Conservation (phyloP, 2,113 vertebrate species). For the Cacatua alba region DNA sequence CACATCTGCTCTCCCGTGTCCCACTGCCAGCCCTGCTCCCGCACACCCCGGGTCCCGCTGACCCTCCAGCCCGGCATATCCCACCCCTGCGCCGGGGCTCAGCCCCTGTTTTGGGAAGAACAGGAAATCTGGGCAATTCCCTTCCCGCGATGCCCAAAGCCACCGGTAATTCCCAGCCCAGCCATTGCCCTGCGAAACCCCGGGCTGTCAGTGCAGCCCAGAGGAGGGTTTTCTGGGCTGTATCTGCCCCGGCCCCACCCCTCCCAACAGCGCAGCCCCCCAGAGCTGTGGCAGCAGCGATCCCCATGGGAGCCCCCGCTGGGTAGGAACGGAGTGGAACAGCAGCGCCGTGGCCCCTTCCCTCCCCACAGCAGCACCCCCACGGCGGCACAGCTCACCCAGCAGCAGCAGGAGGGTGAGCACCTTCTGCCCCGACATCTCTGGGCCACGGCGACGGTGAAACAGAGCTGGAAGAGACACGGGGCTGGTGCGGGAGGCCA, state of each 20-base stretch:
- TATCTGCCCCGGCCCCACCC: accelerated
- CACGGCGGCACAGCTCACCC: not conserved
- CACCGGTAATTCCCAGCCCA: accelerated
- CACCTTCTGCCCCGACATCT: not conserved
- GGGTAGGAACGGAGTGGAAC: accelerated
- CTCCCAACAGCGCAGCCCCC: accelerated
- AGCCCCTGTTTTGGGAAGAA: not conserved
- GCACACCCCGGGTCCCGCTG: accelerated
- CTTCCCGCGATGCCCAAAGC: not conserved
- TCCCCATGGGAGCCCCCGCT: accelerated
- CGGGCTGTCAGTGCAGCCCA: accelerated
- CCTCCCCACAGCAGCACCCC: not conserved
- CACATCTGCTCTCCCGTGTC: not conserved
- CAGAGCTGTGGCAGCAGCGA: accelerated
- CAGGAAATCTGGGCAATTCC: not conserved
- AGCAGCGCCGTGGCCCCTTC: accelerated
- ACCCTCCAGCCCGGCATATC: not conserved
- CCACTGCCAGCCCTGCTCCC: accelerated
- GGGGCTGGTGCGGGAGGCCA: not conserved
- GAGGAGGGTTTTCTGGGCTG: not conserved
- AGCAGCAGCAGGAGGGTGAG: not conserved
- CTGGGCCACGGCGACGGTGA: accelerated
- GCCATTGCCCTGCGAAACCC: accelerated
- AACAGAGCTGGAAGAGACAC: not conserved
- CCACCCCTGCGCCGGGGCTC: not conserved